Evolutionary conservation across 2,888 invertebrate genomes (phyloP).

Genomic region (Sylvicola cinctus): DNA sequence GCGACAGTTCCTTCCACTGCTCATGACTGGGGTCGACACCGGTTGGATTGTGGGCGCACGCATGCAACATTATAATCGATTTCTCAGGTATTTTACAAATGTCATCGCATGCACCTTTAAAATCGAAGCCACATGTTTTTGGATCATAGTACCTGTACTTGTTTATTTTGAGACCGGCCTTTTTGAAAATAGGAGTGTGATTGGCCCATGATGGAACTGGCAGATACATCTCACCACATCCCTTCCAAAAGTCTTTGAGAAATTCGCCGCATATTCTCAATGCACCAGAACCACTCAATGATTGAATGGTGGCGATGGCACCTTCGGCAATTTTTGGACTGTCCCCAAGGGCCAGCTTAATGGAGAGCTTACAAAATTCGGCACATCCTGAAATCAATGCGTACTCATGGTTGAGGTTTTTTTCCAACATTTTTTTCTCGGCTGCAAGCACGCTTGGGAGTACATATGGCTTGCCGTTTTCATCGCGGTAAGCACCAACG

Average conservation of each 20-base stretch:
- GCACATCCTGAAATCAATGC: too few species aligned
- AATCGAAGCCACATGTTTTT: constrained; percentile 82
- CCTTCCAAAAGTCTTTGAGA: constrained; percentile 56
- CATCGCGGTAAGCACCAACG: constrained; percentile 91
- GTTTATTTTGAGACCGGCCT: constrained; percentile 64
- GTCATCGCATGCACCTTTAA: constrained; percentile 73
- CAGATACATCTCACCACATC: constrained; percentile 64
- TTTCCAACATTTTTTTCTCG: too few species aligned
- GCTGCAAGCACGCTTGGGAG: constrained; percentile 63
- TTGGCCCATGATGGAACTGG: constrained; percentile 97
- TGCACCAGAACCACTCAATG: constrained; percentile 92
- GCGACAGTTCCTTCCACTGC: constrained; percentile 77
- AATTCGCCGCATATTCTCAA: constrained; percentile 80
- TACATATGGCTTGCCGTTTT: constrained; percentile 89
- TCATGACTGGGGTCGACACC: constrained; percentile 79
- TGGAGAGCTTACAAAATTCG: too few species aligned
- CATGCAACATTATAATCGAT: constrained; percentile 79
- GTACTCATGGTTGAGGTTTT: too few species aligned
- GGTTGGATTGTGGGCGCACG: constrained; percentile 97
- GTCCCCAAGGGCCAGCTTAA: too few species aligned
- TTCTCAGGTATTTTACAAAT: constrained; percentile 75
- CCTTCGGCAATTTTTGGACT: constrained; percentile 45
- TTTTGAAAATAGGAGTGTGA: constrained; percentile 86
- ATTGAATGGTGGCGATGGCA: constrained; percentile 21
- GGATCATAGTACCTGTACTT: constrained; percentile 87